Conservation (phyloP, 1,140 invertebrate genomes). For the Zaprionus vittiger region DNA sequence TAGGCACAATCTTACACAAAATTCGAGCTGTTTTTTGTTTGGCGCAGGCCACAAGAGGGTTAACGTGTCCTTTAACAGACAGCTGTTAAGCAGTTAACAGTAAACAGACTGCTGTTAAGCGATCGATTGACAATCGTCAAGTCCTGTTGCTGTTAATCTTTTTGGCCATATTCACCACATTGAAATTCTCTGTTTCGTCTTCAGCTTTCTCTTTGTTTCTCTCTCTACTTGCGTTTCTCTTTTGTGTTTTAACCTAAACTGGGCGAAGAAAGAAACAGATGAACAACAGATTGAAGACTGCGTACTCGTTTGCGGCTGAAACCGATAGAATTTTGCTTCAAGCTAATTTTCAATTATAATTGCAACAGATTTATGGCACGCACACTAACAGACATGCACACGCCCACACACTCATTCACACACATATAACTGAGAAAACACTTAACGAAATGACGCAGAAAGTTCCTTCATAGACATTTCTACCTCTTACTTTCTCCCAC, state of each 20-base stretch:
- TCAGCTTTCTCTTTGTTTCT: not conserved
- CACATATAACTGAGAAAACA: conserved; percentile 17
- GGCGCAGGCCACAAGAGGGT: not conserved
- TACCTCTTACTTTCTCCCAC: not conserved
- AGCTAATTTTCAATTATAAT: conserved; percentile 64
- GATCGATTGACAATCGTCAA: not conserved
- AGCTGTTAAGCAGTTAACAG: not conserved
- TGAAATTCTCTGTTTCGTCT: not conserved
- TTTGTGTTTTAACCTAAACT: conserved; percentile 23
- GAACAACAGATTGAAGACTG: conserved; percentile 25
- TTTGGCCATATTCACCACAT: not conserved
- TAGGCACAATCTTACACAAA: conserved; percentile 60
- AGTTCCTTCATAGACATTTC: conserved; percentile 5
- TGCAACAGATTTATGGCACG: conserved; percentile 57
- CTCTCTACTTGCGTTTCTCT: conserved; percentile 11
- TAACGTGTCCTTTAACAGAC: not conserved
- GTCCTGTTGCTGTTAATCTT: not conserved
- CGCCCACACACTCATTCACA: conserved; percentile 2
- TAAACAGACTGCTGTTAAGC: not conserved
- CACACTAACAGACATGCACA: not conserved
- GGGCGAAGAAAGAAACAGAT: conserved; percentile 10
- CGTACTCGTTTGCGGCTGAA: conserved; percentile 58
- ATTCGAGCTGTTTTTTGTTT: conserved; percentile 50
- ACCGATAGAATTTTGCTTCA: conserved; percentile 78
- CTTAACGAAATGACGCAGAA: conserved; percentile 36